A percentile compares a stretch with the other conserved stretches of the same genome.
These are phyloP conservation scores for Buteo buteo DNA, from an alignment of 2,113 vertebrate species.

Conservation along the genomic window DNA sequence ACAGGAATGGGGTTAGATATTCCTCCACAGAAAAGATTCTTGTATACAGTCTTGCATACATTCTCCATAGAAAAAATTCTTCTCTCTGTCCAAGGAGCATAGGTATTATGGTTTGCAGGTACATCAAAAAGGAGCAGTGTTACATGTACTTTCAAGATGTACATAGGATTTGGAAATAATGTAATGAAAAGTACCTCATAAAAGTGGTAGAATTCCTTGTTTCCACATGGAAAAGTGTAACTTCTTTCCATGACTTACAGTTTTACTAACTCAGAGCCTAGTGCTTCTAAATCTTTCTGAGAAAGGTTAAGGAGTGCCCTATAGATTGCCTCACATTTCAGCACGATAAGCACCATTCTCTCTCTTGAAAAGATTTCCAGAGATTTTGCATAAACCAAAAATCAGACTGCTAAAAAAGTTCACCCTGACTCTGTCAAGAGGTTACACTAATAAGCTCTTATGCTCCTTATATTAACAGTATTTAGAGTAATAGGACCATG, in stretches of 20 bases:
- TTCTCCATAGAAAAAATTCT: neutral
- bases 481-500: neutral
- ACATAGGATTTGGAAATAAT: neutral
- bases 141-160: rapidly evolving
- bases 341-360: neutral
- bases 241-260: neutral
- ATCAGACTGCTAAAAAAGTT: neutral
- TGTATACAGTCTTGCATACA: neutral
- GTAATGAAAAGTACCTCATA: neutral
- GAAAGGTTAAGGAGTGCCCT: neutral
- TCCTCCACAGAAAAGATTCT: neutral
- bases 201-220: neutral
- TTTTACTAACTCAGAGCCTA: neutral
- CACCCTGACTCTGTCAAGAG: neutral
- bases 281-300: neutral
- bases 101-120: neutral
- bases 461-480: neutral
- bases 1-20: neutral
- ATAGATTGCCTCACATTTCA: neutral
- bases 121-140: neutral
- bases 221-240: neutral
- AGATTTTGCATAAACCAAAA: neutral
- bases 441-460: neutral
- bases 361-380: neutral
- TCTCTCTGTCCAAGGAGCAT: neutral